Evolutionary conservation across 2,797 vertebrate species (phyloP).

Genomic region (Mus minutoides): DNA sequence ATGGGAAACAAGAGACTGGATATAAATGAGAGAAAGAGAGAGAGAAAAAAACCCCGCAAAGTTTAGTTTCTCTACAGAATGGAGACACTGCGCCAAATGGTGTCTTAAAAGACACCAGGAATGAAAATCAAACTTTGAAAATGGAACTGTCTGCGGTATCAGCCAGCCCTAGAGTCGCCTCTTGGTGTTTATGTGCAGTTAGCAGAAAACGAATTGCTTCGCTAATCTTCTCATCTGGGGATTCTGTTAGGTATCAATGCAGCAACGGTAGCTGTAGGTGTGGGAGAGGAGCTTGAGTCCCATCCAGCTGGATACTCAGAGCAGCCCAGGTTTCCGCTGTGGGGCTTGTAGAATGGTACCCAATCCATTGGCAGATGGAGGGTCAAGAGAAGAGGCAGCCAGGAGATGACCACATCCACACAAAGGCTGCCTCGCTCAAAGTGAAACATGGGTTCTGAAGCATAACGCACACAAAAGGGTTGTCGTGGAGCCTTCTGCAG

Average conservation of each 20-base stretch:
- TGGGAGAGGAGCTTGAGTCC: background rate
- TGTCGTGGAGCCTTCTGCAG: constrained; percentile 77
- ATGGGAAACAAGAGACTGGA: constrained; percentile 84
- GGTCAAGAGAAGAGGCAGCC: constrained; percentile 77
- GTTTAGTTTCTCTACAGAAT: constrained; percentile 73
- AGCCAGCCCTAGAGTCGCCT: constrained; percentile 61
- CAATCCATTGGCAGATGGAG: constrained; percentile 43
- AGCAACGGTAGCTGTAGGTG: background rate
- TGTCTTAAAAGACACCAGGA: background rate
- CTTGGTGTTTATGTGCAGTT: background rate
- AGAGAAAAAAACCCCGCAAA: constrained; percentile 63
- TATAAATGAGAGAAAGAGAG: constrained; percentile 74
- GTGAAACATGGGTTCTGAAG: constrained; percentile 80
- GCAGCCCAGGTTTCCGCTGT: background rate
- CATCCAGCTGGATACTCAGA: background rate
- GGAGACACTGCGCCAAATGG: constrained; percentile 78
- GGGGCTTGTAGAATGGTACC: background rate
- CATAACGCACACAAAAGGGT: constrained; percentile 80
- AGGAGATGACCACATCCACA: constrained; percentile 72
- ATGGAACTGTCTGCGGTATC: constrained; percentile 73
- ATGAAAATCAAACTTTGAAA: constrained; percentile 81
- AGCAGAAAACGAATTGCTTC: background rate
- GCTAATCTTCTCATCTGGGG: constrained; percentile 39
- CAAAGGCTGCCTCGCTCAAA: constrained; percentile 78
- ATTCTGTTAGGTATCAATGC: background rate